These are phyloP conservation scores for Ceramica pisi DNA, from an alignment of 2,888 invertebrate genomes.

Conservation along the genomic window DNA sequence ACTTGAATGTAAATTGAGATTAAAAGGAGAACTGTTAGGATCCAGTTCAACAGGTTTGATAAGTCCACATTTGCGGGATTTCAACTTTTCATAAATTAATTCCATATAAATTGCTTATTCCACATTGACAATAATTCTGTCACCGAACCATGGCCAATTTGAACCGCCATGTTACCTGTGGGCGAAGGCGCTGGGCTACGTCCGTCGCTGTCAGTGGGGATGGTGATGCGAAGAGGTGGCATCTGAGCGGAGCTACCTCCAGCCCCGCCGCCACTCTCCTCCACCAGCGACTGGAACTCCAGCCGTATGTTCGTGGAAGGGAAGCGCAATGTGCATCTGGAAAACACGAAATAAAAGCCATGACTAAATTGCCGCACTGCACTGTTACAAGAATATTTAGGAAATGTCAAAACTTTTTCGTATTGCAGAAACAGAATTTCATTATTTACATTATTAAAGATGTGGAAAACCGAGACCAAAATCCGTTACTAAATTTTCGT, in stretches of 20 bases:
- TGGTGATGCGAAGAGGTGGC: constrained; percentile 96
- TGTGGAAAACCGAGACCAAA: constrained; percentile 89
- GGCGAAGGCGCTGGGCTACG: constrained; percentile 98
- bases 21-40: too few relatives aligned
- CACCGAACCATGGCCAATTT: too few relatives aligned
- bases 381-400: neutral
- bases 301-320: constrained; percentile 99
- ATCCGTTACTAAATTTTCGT: neutral
- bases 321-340: constrained; percentile 98
- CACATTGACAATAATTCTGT: too few relatives aligned
- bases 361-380: neutral
- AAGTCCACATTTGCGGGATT: too few relatives aligned
- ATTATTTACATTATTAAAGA: too few relatives aligned
- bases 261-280: constrained; percentile 92
- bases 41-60: too few relatives aligned
- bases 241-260: constrained; percentile 89
- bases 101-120: too few relatives aligned
- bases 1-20: too few relatives aligned
- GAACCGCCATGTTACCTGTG: constrained; percentile 92
- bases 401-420: neutral
- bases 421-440: too few relatives aligned
- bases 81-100: too few relatives aligned
- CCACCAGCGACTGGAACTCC: constrained; percentile 97
- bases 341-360: constrained; percentile 62
- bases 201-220: constrained; percentile 93